phyloP scores from a whole-genome alignment of 2,888 invertebrate genomes.

The Diplolepis rosae region DNA sequence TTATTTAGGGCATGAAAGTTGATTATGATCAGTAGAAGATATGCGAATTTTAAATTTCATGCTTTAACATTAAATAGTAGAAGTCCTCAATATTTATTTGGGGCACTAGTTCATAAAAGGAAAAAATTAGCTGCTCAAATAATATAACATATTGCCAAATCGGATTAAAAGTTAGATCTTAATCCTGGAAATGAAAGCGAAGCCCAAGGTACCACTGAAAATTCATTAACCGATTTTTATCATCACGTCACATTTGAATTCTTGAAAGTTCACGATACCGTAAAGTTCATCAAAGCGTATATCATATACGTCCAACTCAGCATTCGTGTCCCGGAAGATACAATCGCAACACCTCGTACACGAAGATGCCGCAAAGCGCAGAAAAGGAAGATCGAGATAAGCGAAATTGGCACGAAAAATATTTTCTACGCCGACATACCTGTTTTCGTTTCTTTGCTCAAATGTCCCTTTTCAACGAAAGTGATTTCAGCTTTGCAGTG shows the following conservation, averaged over 20 bases:
- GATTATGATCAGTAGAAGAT: slow-evolving; percentile 42
- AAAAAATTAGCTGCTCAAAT: too few relatives aligned
- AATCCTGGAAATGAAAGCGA: not conserved
- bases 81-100: not conserved
- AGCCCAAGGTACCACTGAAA: not conserved
- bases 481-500: slow-evolving; percentile 1
- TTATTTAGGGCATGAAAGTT: slow-evolving; percentile 60
- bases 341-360: slow-evolving; percentile 30
- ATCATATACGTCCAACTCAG: slow-evolving; percentile 1
- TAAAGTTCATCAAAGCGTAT: slow-evolving; percentile 31
- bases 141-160: not conserved
- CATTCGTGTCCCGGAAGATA: slow-evolving; percentile 28
- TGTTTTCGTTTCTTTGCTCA: slow-evolving; percentile 9
- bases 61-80: not conserved
- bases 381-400: slow-evolving; percentile 27
- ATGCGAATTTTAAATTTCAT: not conserved
- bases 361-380: slow-evolving; percentile 28
- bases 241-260: slow-evolving; percentile 26
- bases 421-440: slow-evolving; percentile 23
- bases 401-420: slow-evolving; percentile 24
- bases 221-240: slow-evolving; percentile 28
- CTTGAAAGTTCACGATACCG: slow-evolving; percentile 30
- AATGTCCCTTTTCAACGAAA: slow-evolving; percentile 12
- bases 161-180: not conserved
- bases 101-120: not conserved